Conservation (phyloP, 2,113 vertebrate species). For the Chaenocephalus aceratus region DNA sequence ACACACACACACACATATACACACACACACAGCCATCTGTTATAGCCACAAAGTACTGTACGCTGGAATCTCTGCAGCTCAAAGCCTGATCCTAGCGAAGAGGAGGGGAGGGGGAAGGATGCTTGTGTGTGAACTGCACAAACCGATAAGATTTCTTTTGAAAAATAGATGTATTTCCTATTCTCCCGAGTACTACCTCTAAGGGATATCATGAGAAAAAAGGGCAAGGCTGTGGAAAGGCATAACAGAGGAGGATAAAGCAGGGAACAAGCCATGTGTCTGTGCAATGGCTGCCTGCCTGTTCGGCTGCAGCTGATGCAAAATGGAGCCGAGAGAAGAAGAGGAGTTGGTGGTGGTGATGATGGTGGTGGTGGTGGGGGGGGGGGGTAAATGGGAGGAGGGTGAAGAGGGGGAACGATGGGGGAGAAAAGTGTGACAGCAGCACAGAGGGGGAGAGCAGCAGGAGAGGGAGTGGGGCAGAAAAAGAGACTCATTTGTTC, state of each 20-base stretch:
- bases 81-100: conserved; percentile 51
- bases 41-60: conserved; percentile 65
- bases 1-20: conserved; percentile 15
- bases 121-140: conserved; percentile 53
- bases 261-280: background rate
- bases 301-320: conserved; percentile 54
- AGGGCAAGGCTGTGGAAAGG: conserved; percentile 3
- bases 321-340: conserved; percentile 64
- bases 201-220: conserved; percentile 39
- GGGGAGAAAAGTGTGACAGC: conserved; percentile 38
- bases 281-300: conserved; percentile 68
- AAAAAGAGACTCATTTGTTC: conserved; percentile 57
- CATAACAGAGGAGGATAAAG: conserved; percentile 17
- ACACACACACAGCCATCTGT: conserved; percentile 61
- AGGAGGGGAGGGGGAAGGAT: conserved; percentile 36
- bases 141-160: conserved; percentile 54
- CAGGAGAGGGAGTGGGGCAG: conserved; percentile 5
- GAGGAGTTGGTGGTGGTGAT: background rate
- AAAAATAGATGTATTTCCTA: conserved; percentile 41
- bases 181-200: conserved; percentile 54
- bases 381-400: conserved; percentile 18
- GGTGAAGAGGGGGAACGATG: background rate
- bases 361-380: background rate
- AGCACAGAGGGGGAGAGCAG: conserved; percentile 30
- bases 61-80: conserved; percentile 28